Conservation (phyloP, 2,888 invertebrate genomes). For the Augiades crinisus region DNA sequence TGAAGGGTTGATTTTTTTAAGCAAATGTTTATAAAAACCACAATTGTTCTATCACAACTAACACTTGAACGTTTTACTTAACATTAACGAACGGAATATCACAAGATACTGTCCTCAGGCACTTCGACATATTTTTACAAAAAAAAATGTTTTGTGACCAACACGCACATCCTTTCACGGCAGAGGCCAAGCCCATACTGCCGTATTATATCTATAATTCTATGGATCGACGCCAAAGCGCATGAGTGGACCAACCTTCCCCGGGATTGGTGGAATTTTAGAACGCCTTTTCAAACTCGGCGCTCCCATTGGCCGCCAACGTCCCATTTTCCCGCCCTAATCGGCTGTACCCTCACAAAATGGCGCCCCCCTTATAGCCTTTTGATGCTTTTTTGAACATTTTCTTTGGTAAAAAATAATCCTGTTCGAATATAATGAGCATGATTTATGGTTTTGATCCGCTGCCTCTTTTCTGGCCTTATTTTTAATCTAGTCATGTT, state of each 20-base stretch:
- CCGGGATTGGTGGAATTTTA: conserved; percentile 53
- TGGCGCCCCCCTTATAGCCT: conserved; percentile 77
- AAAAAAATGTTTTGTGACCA: conserved; percentile 46
- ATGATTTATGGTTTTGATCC: conserved; percentile 80
- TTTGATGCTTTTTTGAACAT: conserved; percentile 79
- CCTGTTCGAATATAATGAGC: conserved; percentile 80
- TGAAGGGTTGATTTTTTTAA: neutral
- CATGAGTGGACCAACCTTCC: conserved; percentile 61
- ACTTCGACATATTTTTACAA: conserved; percentile 67
- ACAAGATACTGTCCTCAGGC: conserved; percentile 57
- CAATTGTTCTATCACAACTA: conserved; percentile 46
- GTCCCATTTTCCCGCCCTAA: conserved; percentile 69
- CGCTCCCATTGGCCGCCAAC: conserved; percentile 51
- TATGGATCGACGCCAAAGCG: conserved; percentile 75
- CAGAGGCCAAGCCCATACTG: conserved; percentile 75
- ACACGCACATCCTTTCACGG: conserved; percentile 57
- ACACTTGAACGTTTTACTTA: conserved; percentile 43
- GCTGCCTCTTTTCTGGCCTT: conserved; percentile 58
- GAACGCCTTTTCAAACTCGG: conserved; percentile 64
- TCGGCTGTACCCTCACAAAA: conserved; percentile 70
- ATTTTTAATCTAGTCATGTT: conserved; percentile 71
- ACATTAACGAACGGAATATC: conserved; percentile 32
- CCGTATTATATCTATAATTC: conserved; percentile 75
- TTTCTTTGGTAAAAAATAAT: conserved; percentile 79
- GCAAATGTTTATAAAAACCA: conserved; percentile 31